These are phyloP conservation scores for Mustelus asterias DNA, from an alignment of 2,113 vertebrate species.

Conservation along the genomic window DNA sequence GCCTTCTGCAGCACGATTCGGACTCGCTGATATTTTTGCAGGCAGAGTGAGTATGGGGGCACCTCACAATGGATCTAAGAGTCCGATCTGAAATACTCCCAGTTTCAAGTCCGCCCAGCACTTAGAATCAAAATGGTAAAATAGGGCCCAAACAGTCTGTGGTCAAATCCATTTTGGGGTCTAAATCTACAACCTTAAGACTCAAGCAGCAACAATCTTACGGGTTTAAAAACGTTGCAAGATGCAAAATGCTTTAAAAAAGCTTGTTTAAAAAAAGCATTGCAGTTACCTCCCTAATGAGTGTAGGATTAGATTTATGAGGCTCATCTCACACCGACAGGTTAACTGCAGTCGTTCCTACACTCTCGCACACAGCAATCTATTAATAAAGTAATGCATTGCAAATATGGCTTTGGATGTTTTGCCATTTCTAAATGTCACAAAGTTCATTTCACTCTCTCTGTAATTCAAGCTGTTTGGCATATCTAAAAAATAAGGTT, in stretches of 20 bases:
- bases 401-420: not conserved
- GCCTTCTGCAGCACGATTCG: too few species aligned
- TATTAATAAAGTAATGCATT: slow-evolving; percentile 24
- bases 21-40: too few species aligned
- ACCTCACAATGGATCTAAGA: too few species aligned
- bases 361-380: not conserved
- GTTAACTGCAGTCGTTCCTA: not conserved
- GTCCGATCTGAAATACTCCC: too few species aligned
- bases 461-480: not conserved
- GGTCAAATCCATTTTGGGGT: not conserved
- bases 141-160: not conserved
- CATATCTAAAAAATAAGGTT: slow-evolving; percentile 1
- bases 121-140: too few species aligned
- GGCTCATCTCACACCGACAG: not conserved
- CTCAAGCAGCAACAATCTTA: not conserved
- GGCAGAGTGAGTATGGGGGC: too few species aligned
- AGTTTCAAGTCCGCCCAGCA: too few species aligned
- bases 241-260: not conserved
- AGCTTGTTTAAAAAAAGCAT: not conserved
- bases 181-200: not conserved
- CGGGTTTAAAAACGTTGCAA: not conserved
- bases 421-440: slow-evolving; percentile 15
- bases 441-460: slow-evolving; percentile 18
- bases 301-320: not conserved
- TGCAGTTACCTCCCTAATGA: not conserved